Percentiles rank a stretch among this genome's conserved stretches.
phyloP scores from a whole-genome alignment of 2,797 vertebrate genomes.

The Mycteria americana region DNA sequence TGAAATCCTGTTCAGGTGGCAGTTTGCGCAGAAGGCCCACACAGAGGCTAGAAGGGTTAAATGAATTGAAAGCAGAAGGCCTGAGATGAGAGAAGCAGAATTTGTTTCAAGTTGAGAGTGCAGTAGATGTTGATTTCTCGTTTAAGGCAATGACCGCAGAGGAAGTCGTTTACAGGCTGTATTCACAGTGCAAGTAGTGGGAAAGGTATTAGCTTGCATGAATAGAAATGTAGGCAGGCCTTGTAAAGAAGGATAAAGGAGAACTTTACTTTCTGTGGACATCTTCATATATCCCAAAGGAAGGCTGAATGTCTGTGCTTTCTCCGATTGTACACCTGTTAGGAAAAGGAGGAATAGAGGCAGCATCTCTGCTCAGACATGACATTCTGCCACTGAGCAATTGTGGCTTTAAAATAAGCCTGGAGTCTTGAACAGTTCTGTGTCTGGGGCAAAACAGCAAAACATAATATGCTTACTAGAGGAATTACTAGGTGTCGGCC shows the following conservation, averaged over 20 bases:
- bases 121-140: accelerated
- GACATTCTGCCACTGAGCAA: neutral
- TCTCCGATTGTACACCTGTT: neutral
- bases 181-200: accelerated
- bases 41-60: neutral
- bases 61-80: neutral
- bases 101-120: neutral
- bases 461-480: neutral
- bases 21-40: accelerated
- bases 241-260: neutral
- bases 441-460: neutral
- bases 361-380: neutral
- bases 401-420: neutral
- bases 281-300: neutral
- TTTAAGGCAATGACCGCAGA: neutral
- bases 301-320: neutral
- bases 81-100: neutral
- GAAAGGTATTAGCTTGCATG: neutral
- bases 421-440: neutral
- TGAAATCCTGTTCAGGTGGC: accelerated
- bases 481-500: neutral
- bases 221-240: neutral
- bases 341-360: neutral
- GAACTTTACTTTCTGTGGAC: accelerated
- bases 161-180: neutral